Evolutionary conservation across 1,140 invertebrate genomes (phyloP).

Genomic region (Lepidurus couesii): DNA sequence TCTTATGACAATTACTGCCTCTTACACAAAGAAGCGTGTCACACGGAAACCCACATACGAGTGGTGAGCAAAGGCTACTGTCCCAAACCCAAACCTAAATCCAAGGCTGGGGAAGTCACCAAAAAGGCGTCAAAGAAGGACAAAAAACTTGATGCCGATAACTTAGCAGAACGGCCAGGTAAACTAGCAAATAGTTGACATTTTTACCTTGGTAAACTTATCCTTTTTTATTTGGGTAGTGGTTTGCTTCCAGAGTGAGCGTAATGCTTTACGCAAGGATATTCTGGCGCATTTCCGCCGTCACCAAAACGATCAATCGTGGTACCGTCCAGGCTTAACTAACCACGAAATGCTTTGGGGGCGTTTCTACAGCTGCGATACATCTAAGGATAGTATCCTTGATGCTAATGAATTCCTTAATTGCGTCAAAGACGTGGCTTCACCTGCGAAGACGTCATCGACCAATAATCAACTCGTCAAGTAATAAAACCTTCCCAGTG

Average conservation of each 20-base stretch:
- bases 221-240: constrained; percentile 34
- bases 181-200: not conserved
- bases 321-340: constrained; percentile 39
- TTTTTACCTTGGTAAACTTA: not conserved
- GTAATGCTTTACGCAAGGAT: constrained; percentile 38
- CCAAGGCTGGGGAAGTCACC: constrained; percentile 23
- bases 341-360: constrained; percentile 38
- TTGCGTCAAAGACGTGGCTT: constrained; percentile 38
- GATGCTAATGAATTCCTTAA: constrained; percentile 40
- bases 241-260: constrained; percentile 40
- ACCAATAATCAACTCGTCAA: constrained; percentile 33
- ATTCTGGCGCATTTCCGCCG: constrained; percentile 38
- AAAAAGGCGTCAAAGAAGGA: constrained; percentile 32
- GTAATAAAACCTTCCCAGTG: not conserved
- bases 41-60: constrained; percentile 38
- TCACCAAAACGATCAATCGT: constrained; percentile 35
- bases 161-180: constrained; percentile 34
- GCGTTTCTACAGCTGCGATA: constrained; percentile 40
- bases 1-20: constrained; percentile 37
- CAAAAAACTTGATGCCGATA: constrained; percentile 32
- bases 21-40: constrained; percentile 37
- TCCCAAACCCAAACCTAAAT: constrained; percentile 33
- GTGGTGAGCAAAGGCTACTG: constrained; percentile 39
- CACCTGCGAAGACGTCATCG: constrained; percentile 24
- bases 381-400: constrained; percentile 38